Evolutionary conservation across 1,140 invertebrate genomes (phyloP).

Genomic region (Drosophila albomicans): DNA sequence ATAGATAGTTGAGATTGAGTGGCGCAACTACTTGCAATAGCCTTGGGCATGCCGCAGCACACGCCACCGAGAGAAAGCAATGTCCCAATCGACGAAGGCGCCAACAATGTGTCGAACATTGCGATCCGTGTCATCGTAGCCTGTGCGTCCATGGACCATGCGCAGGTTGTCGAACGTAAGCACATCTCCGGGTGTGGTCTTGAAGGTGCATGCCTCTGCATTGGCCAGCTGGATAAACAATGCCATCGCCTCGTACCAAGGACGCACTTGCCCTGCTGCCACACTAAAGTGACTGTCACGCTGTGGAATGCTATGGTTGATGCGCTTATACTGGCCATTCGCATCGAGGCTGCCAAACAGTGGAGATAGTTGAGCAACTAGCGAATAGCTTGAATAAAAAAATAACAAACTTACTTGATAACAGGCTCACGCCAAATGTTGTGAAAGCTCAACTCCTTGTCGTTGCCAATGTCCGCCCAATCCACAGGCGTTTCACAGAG

Average conservation of each 20-base stretch:
- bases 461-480: constrained; percentile 88
- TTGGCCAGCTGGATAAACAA: constrained; percentile 86
- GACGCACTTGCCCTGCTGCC: constrained; percentile 86
- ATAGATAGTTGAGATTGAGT: not conserved
- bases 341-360: constrained; percentile 84
- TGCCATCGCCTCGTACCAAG: constrained; percentile 88
- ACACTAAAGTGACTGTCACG: constrained; percentile 88
- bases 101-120: constrained; percentile 89
- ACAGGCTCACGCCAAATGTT: constrained; percentile 87
- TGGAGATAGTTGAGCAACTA: not conserved
- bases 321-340: constrained; percentile 86
- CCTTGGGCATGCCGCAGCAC: constrained; percentile 49
- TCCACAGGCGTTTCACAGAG: constrained; percentile 87
- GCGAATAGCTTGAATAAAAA: not conserved
- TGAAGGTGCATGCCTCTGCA: constrained; percentile 87
- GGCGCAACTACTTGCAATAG: constrained; percentile 2
- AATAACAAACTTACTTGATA: constrained; percentile 85
- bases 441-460: constrained; percentile 86
- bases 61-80: constrained; percentile 88
- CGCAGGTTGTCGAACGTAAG: constrained; percentile 89
- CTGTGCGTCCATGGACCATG: constrained; percentile 88
- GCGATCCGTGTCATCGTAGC: constrained; percentile 86
- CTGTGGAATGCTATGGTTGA: constrained; percentile 89
- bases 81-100: constrained; percentile 90
- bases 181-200: constrained; percentile 88